These are phyloP conservation scores for Nymphalis urticae DNA, from an alignment of 2,888 invertebrate genomes.

Conservation along the genomic window DNA sequence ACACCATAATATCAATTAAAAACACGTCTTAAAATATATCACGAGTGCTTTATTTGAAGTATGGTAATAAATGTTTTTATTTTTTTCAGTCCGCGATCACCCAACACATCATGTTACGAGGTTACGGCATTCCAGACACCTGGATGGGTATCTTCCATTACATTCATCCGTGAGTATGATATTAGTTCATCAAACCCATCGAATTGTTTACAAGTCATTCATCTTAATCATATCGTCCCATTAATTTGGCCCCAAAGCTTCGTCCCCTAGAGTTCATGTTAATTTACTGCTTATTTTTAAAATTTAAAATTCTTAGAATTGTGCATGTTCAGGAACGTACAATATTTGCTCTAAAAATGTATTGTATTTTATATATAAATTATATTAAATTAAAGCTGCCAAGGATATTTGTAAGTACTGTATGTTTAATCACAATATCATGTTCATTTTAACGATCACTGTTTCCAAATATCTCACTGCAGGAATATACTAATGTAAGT, in stretches of 20 bases:
- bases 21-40: too few species aligned
- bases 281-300: constrained; percentile 67
- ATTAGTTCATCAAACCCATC: constrained; percentile 39
- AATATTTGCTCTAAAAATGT: constrained; percentile 33
- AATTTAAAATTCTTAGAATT: constrained; percentile 49
- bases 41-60: too few species aligned
- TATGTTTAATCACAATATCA: constrained; percentile 24
- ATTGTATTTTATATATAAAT: constrained; percentile 30
- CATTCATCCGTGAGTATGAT: constrained; percentile 68
- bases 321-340: constrained; percentile 48
- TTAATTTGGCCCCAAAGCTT: constrained; percentile 61
- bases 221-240: constrained; percentile 38
- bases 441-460: constrained; percentile 26
- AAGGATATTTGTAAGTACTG: constrained; percentile 44
- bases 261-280: constrained; percentile 65
- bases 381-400: constrained; percentile 39
- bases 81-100: constrained; percentile 67
- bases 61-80: neutral
- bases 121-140: constrained; percentile 71
- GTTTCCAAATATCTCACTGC: constrained; percentile 14
- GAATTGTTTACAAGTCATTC: constrained; percentile 42
- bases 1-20: too few species aligned
- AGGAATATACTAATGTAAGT: constrained; percentile 24
- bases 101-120: constrained; percentile 68
- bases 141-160: constrained; percentile 62